Evolutionary conservation across 2,888 invertebrate genomes (phyloP).

Genomic region (Tridacna gigas): DNA sequence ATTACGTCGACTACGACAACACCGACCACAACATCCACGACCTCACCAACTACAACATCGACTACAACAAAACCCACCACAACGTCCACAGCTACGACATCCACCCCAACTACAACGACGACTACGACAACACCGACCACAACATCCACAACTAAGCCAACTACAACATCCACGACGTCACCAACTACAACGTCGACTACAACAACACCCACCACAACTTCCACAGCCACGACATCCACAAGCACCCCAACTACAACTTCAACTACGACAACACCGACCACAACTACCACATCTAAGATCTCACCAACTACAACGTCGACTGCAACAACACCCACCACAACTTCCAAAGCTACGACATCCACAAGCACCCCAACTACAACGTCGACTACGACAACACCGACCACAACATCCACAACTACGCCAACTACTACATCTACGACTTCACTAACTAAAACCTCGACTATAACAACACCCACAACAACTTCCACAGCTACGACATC

Average conservation of each 20-base stretch:
- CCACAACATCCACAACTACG: neutral
- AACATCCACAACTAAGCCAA: too few relatives aligned
- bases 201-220: neutral
- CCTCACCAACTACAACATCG: neutral
- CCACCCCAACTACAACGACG: too few relatives aligned
- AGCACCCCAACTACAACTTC: neutral
- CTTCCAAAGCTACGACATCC: neutral
- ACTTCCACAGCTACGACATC: too few relatives aligned
- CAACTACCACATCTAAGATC: neutral
- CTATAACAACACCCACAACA: too few relatives aligned
- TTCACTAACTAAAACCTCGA: neutral
- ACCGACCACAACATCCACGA: neutral
- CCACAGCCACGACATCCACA: neutral
- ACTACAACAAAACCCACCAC: neutral
- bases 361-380: neutral
- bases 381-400: neutral
- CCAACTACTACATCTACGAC: neutral
- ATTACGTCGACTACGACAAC: neutral
- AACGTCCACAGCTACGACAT: too few relatives aligned
- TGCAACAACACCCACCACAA: neutral
- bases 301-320: neutral
- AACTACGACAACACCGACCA: neutral
- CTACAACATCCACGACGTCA: too few relatives aligned
- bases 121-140: too few relatives aligned
- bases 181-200: neutral